These are phyloP conservation scores for Panthera leo DNA, from an alignment of 2,113 vertebrate species.

Conservation along the genomic window DNA sequence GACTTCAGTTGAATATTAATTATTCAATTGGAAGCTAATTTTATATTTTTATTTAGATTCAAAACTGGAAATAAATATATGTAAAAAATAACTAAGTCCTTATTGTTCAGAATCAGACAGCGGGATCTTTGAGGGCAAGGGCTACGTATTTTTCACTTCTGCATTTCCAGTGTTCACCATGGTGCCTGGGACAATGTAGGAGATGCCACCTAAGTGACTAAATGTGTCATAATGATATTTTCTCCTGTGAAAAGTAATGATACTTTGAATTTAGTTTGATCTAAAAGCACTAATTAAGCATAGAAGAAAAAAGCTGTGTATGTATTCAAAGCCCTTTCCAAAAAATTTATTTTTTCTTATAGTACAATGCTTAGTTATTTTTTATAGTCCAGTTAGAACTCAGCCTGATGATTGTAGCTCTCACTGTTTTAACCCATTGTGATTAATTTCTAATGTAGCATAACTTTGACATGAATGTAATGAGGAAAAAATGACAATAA, in stretches of 20 bases:
- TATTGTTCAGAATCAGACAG: neutral
- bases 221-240: neutral
- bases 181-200: neutral
- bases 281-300: neutral
- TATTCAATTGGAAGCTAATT: neutral
- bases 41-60: slow-evolving; percentile 33
- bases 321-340: neutral
- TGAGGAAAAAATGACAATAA: neutral
- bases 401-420: neutral
- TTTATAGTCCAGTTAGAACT: slow-evolving; percentile 35
- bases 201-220: neutral
- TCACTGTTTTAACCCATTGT: neutral
- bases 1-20: slow-evolving; percentile 11
- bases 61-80: neutral
- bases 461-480: neutral
- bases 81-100: neutral
- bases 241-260: neutral
- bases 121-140: neutral
- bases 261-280: slow-evolving; percentile 29
- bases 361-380: neutral
- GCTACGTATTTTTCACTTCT: neutral
- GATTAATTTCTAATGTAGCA: slow-evolving; percentile 29
- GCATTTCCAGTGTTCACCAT: neutral
- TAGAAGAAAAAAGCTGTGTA: neutral
- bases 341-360: neutral